Evolutionary conservation across 2,797 vertebrate species (phyloP).

Genomic region (Echiichthys vipera): DNA sequence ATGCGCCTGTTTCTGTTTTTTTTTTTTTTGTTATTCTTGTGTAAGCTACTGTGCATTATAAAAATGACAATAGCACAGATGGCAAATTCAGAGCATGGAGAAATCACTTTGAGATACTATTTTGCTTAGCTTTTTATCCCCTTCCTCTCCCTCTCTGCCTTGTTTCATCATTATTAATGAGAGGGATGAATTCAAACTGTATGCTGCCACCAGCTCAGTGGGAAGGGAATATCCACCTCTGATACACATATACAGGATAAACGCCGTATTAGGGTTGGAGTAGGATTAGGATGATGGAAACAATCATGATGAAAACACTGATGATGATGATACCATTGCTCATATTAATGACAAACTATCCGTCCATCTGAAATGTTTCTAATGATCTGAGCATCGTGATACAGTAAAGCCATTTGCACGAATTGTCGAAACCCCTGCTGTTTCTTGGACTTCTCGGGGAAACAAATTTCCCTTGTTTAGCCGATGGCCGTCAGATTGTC

Average conservation of each 20-base stretch:
- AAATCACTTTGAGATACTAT: conserved; percentile 40
- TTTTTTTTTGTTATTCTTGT: neutral
- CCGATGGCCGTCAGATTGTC: conserved; percentile 62
- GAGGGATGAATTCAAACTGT: conserved; percentile 43
- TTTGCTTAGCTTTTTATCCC: conserved; percentile 48
- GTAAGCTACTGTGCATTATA: conserved; percentile 9
- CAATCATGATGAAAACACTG: neutral
- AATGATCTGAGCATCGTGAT: neutral
- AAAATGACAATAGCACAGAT: conserved; percentile 41
- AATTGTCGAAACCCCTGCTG: conserved; percentile 50
- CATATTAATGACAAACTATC: neutral
- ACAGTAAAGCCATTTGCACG: conserved; percentile 1
- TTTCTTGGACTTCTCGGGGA: conserved; percentile 47
- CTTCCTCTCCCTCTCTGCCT: conserved; percentile 11
- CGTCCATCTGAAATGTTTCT: conserved; percentile 12
- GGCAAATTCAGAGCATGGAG: conserved; percentile 26
- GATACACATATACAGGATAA: conserved; percentile 27
- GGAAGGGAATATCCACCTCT: conserved; percentile 23
- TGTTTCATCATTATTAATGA: conserved; percentile 51
- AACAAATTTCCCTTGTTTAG: conserved; percentile 56
- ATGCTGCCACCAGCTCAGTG: conserved; percentile 9
- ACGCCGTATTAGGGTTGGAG: conserved; percentile 14
- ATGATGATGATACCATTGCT: neutral
- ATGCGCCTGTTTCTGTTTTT: neutral
- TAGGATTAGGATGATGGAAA: conserved; percentile 27